Percentiles rank a stretch among this genome's conserved stretches.
Conservation (phyloP, 2,113 vertebrate genomes). For the Passer montanus region DNA sequence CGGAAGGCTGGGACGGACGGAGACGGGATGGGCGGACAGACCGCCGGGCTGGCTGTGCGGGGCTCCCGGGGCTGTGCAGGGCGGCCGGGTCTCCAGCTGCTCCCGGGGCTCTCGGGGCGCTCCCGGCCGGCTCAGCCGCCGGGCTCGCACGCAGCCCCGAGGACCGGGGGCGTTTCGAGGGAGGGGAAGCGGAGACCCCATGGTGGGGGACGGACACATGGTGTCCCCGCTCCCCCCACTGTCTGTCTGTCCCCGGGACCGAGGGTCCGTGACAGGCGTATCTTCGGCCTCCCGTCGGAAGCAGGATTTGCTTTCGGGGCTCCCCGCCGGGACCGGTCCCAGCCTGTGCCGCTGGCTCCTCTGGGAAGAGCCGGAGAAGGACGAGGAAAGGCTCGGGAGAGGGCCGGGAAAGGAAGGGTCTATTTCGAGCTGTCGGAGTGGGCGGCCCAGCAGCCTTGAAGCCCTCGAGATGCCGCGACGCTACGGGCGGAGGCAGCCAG, state of each 20-base stretch:
- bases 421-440: background rate
- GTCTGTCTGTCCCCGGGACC: too few relatives aligned
- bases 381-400: background rate
- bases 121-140: background rate
- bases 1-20: background rate
- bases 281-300: too few relatives aligned
- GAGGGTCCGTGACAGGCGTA: background rate
- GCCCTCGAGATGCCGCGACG: background rate
- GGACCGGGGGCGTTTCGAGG: background rate
- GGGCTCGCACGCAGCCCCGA: background rate
- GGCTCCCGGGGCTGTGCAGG: background rate
- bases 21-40: background rate
- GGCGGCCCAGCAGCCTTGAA: background rate
- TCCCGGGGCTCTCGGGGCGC: background rate
- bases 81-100: background rate
- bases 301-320: background rate
- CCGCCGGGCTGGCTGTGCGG: too few relatives aligned
- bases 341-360: background rate
- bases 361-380: background rate
- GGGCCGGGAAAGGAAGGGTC: background rate
- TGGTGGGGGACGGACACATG: too few relatives aligned
- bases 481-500: background rate
- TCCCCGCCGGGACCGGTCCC: background rate
- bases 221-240: background rate
- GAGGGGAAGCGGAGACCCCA: background rate